phyloP scores from a whole-genome alignment of 1,140 invertebrate genomes.

The Belonocnema kinseyi region DNA sequence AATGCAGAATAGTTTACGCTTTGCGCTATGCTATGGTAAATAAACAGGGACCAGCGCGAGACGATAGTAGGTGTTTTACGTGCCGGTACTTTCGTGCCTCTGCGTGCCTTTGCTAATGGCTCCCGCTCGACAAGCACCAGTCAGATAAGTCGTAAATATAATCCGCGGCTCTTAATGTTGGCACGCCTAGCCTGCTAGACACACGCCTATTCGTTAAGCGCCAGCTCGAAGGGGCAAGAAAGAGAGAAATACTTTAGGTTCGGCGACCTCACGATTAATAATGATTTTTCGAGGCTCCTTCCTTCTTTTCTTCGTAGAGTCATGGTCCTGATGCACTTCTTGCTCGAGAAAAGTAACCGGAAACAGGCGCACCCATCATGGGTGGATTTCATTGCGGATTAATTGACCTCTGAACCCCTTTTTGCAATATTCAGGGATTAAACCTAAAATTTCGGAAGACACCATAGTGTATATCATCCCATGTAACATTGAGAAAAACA shows the following conservation, averaged over 20 bases:
- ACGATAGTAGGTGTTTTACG: neutral
- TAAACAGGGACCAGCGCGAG: slow-evolving; percentile 6
- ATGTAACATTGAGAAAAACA: too few species aligned
- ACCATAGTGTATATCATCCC: too few species aligned
- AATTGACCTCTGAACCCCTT: neutral
- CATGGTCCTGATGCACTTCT: neutral
- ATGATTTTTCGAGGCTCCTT: slow-evolving; percentile 53
- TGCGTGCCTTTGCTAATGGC: slow-evolving; percentile 43
- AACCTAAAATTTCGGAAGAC: too few species aligned
- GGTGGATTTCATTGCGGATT: neutral
- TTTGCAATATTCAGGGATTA: neutral
- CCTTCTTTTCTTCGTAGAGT: slow-evolving; percentile 23
- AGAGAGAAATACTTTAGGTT: slow-evolving; percentile 41
- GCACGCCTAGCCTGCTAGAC: slow-evolving; percentile 13
- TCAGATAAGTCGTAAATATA: slow-evolving; percentile 54
- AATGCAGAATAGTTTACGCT: slow-evolving; percentile 40
- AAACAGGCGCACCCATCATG: neutral
- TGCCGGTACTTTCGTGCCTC: neutral
- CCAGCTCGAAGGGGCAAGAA: neutral
- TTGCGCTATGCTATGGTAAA: slow-evolving; percentile 16
- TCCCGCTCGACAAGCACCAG: slow-evolving; percentile 37
- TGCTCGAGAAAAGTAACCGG: neutral
- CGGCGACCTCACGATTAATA: slow-evolving; percentile 56
- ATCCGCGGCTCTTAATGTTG: slow-evolving; percentile 47
- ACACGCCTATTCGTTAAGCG: slow-evolving; percentile 26